Conservation (phyloP, 2,888 invertebrate species). For the Plagodis pulveraria region DNA sequence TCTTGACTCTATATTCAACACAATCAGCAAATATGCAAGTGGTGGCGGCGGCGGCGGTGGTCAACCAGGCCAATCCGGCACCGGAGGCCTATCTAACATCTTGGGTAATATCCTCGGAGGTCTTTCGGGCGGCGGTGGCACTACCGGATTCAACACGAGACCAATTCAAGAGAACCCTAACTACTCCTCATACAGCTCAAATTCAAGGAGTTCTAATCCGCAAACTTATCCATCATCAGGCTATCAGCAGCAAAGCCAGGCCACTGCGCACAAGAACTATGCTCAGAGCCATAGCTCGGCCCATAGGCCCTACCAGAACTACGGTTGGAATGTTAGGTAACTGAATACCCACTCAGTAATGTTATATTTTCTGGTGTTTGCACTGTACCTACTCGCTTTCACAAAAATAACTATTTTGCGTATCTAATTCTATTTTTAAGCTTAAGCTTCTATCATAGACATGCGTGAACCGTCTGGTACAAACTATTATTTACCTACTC, state of each 20-base stretch:
- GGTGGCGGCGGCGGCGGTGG: constrained; percentile 47
- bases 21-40: constrained; percentile 61
- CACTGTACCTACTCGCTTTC: constrained; percentile 27
- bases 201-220: constrained; percentile 70
- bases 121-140: constrained; percentile 66
- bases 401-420: constrained; percentile 24
- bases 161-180: constrained; percentile 78
- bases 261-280: constrained; percentile 67
- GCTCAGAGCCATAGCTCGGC: constrained; percentile 60
- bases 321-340: constrained; percentile 83
- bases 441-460: not conserved
- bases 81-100: constrained; percentile 64
- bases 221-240: constrained; percentile 71
- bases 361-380: constrained; percentile 20
- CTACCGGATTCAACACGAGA: constrained; percentile 74
- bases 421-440: constrained; percentile 22
- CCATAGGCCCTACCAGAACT: constrained; percentile 63
- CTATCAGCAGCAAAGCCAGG: constrained; percentile 62
- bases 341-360: constrained; percentile 36
- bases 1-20: constrained; percentile 59
- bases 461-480: not conserved
- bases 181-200: constrained; percentile 68
- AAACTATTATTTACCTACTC: too few relatives aligned
- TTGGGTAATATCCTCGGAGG: constrained; percentile 70
- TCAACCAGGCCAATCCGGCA: constrained; percentile 39